Evolutionary conservation across 2,888 invertebrate species (phyloP).

Genomic region (Saturnia pavonia): DNA sequence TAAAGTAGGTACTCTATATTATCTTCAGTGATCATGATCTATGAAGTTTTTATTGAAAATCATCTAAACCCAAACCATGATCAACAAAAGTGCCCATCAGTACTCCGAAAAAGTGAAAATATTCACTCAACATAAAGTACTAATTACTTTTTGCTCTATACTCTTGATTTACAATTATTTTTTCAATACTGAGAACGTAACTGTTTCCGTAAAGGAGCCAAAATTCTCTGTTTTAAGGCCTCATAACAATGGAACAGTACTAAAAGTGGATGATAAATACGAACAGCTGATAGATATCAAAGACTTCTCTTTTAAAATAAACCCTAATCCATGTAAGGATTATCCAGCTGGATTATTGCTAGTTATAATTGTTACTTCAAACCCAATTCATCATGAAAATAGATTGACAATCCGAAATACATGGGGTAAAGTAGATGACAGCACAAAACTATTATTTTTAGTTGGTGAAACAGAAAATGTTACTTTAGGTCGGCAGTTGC

Average conservation of each 20-base stretch:
- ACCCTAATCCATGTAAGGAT: conserved; percentile 79
- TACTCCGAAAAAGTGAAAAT: conserved; percentile 44
- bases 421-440: conserved; percentile 84
- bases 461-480: conserved; percentile 74
- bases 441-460: conserved; percentile 84
- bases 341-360: conserved; percentile 73
- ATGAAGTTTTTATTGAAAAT: background rate
- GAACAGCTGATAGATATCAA: conserved; percentile 79
- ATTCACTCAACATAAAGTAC: conserved; percentile 43
- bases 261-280: conserved; percentile 45
- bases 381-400: conserved; percentile 84
- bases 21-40: too few relatives aligned
- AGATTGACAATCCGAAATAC: conserved; percentile 87
- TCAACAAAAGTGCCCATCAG: conserved; percentile 35
- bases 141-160: conserved; percentile 39
- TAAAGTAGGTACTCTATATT: too few relatives aligned
- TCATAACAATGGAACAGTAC: conserved; percentile 37
- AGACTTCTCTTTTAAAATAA: conserved; percentile 83
- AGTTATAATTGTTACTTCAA: conserved; percentile 86
- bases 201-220: conserved; percentile 45
- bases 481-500: conserved; percentile 57
- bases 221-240: conserved; percentile 53
- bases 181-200: conserved; percentile 27
- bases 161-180: conserved; percentile 46
- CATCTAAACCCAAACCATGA: background rate